Evolutionary conservation across 1,140 invertebrate genomes (phyloP).

Genomic region (Acromyrmex charruanus): DNA sequence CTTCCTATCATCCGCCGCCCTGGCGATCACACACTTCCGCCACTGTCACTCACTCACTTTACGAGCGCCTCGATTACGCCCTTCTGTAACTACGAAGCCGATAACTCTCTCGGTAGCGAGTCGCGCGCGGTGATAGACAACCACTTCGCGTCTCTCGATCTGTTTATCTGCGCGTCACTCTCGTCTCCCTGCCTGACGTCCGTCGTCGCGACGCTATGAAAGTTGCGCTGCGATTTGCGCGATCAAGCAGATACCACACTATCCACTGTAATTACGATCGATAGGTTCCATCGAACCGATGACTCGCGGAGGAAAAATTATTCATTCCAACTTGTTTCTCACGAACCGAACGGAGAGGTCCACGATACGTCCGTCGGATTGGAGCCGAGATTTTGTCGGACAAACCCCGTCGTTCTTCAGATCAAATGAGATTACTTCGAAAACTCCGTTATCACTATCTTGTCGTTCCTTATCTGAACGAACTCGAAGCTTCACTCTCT

Average conservation of each 20-base stretch:
- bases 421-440: not conserved
- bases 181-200: not conserved
- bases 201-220: slow-evolving; percentile 24
- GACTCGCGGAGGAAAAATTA: not conserved
- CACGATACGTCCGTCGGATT: slow-evolving; percentile 15
- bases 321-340: not conserved
- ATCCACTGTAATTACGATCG: slow-evolving; percentile 26
- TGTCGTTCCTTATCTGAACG: not conserved
- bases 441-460: not conserved
- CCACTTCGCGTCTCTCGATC: slow-evolving; percentile 45
- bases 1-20: slow-evolving; percentile 45
- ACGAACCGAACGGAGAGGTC: not conserved
- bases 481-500: not conserved
- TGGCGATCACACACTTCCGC: slow-evolving; percentile 58
- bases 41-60: slow-evolving; percentile 65
- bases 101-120: slow-evolving; percentile 36
- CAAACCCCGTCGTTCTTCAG: too few relatives aligned
- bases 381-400: not conserved
- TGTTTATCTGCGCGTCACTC: slow-evolving; percentile 54
- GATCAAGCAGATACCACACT: slow-evolving; percentile 1
- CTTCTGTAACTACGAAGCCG: slow-evolving; percentile 23
- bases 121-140: slow-evolving; percentile 22
- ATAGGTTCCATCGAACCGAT: not conserved
- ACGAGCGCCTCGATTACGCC: slow-evolving; percentile 51
- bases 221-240: slow-evolving; percentile 31